These are phyloP conservation scores for Diloba caeruleocephala DNA, from an alignment of 2,888 invertebrate species.

Conservation along the genomic window DNA sequence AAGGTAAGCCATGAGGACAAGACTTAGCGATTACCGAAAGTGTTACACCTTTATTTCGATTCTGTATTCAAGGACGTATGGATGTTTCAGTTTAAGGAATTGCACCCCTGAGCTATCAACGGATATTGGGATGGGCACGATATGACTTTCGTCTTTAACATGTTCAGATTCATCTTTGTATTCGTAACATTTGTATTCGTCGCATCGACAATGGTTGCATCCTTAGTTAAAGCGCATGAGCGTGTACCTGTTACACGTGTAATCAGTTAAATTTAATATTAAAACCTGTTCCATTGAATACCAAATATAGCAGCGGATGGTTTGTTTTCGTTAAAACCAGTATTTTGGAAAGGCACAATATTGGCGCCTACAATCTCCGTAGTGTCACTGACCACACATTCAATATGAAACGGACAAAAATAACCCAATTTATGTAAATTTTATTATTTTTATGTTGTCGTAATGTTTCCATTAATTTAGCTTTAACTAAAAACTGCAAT, in stretches of 20 bases:
- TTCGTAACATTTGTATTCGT: too few species aligned
- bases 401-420: constrained; percentile 24
- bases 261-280: constrained; percentile 5
- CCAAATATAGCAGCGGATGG: constrained; percentile 17
- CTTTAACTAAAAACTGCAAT: constrained; percentile 40
- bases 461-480: constrained; percentile 36
- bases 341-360: constrained; percentile 10
- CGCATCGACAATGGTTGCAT: too few species aligned
- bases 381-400: constrained; percentile 26
- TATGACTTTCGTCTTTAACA: too few species aligned
- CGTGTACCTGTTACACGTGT: neutral
- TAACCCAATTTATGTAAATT: constrained; percentile 41
- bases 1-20: too few species aligned
- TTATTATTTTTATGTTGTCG: constrained; percentile 25
- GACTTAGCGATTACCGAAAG: too few species aligned
- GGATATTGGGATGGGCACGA: too few species aligned
- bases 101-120: too few species aligned
- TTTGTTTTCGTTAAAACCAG: constrained; percentile 22
- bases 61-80: too few species aligned
- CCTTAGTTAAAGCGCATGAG: too few species aligned
- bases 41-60: too few species aligned
- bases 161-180: too few species aligned
- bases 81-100: too few species aligned
- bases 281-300: constrained; percentile 10
- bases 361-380: constrained; percentile 5